phyloP scores from a whole-genome alignment of 1,140 invertebrate species.

The Lepidurus couesii region DNA sequence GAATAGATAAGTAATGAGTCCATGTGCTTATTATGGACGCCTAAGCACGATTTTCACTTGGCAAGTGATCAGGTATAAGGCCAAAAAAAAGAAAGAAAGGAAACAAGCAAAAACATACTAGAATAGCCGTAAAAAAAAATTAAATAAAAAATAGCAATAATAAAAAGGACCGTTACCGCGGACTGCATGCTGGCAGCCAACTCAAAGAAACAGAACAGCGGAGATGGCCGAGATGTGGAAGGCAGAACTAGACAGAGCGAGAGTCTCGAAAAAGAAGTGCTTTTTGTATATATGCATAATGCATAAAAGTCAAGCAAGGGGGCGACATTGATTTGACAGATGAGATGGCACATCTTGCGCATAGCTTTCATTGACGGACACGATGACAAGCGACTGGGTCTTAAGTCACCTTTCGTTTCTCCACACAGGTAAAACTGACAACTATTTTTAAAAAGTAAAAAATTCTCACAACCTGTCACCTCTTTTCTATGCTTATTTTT shows the following conservation, averaged over 20 bases:
- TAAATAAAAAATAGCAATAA: background rate
- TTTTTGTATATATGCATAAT: background rate
- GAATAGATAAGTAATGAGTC: background rate
- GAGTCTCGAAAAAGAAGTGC: background rate
- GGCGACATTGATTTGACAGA: background rate
- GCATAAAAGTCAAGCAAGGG: background rate
- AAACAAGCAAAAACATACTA: too few species aligned
- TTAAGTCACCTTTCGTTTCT: background rate
- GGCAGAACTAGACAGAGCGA: background rate
- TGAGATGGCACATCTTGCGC: background rate
- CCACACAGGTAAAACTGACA: too few species aligned
- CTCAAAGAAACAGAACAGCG: background rate
- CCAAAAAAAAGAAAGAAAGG: background rate
- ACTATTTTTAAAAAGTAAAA: too few species aligned
- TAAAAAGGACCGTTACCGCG: background rate
- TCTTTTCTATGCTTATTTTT: too few species aligned
- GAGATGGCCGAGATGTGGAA: background rate
- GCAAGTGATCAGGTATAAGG: background rate
- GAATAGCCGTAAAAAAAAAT: too few species aligned
- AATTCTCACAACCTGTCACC: too few species aligned
- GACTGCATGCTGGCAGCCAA: constrained; percentile 15
- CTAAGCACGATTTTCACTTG: background rate
- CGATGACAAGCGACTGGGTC: constrained; percentile 12
- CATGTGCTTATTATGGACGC: background rate
- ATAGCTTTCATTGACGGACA: background rate